A percentile compares a stretch with the other conserved stretches of the same genome.
phyloP scores from a whole-genome alignment of 2,797 vertebrate species.

The Amblyraja radiata region DNA sequence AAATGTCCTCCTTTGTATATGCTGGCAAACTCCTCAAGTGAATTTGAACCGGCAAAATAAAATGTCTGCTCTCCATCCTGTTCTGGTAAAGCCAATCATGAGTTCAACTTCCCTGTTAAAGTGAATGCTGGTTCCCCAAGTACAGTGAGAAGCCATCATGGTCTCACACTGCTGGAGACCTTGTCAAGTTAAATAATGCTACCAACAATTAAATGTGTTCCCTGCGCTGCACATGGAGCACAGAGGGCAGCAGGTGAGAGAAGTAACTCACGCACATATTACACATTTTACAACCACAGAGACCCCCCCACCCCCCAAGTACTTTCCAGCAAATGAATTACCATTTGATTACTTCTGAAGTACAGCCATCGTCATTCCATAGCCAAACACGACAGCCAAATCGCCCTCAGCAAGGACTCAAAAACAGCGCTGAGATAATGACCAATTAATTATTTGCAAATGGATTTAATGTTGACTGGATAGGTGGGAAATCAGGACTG shows the following conservation, averaged over 20 bases:
- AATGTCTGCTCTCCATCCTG: neutral
- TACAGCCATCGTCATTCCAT: neutral
- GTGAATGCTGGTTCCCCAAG: neutral
- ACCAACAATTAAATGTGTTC: neutral
- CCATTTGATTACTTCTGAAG: neutral
- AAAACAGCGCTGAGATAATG: neutral
- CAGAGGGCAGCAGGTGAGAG: neutral
- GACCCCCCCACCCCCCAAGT: neutral
- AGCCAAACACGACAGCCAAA: neutral
- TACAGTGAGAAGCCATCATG: neutral
- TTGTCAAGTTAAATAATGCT: neutral
- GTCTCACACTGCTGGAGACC: neutral
- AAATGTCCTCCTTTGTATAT: neutral
- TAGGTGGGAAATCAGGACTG: neutral
- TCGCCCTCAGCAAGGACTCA: neutral
- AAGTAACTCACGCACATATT: neutral
- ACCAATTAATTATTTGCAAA: neutral
- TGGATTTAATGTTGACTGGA: neutral
- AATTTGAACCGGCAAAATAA: neutral
- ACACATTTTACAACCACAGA: neutral
- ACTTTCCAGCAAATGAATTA: constrained; percentile 7
- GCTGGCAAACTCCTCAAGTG: neutral
- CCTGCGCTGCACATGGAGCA: neutral
- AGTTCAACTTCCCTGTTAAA: neutral
- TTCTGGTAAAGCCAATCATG: neutral